Evolutionary conservation across 2,797 vertebrate genomes (phyloP).

Genomic region (Picus viridis): DNA sequence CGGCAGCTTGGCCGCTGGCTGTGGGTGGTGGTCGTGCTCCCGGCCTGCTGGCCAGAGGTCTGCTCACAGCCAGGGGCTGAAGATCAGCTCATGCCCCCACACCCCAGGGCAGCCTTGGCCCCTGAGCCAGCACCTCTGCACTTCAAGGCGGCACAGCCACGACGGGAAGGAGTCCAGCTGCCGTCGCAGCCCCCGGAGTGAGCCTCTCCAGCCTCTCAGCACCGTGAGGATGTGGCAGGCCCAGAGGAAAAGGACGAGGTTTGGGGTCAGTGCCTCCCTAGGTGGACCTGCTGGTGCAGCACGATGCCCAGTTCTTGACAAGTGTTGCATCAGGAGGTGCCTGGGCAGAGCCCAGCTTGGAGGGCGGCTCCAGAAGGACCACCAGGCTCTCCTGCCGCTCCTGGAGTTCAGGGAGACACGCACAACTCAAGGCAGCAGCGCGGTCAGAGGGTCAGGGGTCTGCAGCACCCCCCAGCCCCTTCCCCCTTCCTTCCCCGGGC

Average conservation of each 20-base stretch:
- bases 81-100: not conserved
- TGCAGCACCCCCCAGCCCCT: not conserved
- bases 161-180: fast-evolving
- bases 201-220: not conserved
- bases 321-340: not conserved
- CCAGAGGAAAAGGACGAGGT: not conserved
- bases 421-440: not conserved
- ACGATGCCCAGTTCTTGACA: not conserved
- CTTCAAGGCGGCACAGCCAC: not conserved
- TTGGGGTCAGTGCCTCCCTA: not conserved
- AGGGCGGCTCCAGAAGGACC: not conserved
- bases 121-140: not conserved
- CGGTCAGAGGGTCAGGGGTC: too few species aligned
- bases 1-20: fast-evolving
- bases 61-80: not conserved
- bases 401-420: slow-evolving; percentile 4
- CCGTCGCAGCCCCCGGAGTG: not conserved
- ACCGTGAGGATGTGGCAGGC: not conserved
- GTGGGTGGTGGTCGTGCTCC: not conserved
- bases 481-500: slow-evolving; percentile 3
- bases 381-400: not conserved
- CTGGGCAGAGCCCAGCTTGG: not conserved
- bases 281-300: not conserved
- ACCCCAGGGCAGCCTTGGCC: not conserved
- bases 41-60: not conserved